Conservation (phyloP, 2,888 invertebrate genomes). For the Tholera decimalis region DNA sequence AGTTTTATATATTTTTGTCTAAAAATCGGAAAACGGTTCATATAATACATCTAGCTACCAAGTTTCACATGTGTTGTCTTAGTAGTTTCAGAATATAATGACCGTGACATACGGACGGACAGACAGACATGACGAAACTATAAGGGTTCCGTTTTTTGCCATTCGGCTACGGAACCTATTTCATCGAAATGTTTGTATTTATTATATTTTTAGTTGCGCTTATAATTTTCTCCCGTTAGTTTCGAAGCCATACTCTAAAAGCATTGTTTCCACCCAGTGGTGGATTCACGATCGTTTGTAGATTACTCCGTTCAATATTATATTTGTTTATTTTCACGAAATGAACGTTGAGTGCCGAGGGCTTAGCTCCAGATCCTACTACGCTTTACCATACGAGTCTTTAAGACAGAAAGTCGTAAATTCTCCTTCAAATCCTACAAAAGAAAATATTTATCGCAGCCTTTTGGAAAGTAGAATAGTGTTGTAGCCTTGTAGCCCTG, state of each 20-base stretch:
- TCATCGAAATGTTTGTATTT: too few species aligned
- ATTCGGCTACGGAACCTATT: too few species aligned
- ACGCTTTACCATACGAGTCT: slow-evolving; percentile 44
- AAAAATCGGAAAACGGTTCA: too few species aligned
- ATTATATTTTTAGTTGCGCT: not conserved
- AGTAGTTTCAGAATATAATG: too few species aligned
- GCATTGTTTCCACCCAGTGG: slow-evolving; percentile 61
- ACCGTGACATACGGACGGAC: too few species aligned
- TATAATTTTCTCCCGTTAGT: not conserved
- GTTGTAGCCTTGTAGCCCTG: not conserved
- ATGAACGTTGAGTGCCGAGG: slow-evolving; percentile 53
- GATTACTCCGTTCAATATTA: slow-evolving; percentile 65
- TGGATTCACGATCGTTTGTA: slow-evolving; percentile 63
- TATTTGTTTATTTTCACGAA: slow-evolving; percentile 58
- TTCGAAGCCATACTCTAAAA: slow-evolving; percentile 42
- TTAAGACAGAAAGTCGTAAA: slow-evolving; percentile 53
- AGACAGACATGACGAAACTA: too few species aligned
- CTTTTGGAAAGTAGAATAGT: not conserved
- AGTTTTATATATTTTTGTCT: too few species aligned
- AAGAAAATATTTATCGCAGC: slow-evolving; percentile 6
- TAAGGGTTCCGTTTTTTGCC: too few species aligned
- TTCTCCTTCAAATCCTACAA: slow-evolving; percentile 40
- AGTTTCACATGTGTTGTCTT: too few species aligned
- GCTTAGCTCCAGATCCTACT: slow-evolving; percentile 40
- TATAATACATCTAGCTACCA: too few species aligned